These are phyloP conservation scores for Stichopus horrens DNA, from an alignment of 53 echinoderm and acorn worm genomes.

Conservation along the genomic window DNA sequence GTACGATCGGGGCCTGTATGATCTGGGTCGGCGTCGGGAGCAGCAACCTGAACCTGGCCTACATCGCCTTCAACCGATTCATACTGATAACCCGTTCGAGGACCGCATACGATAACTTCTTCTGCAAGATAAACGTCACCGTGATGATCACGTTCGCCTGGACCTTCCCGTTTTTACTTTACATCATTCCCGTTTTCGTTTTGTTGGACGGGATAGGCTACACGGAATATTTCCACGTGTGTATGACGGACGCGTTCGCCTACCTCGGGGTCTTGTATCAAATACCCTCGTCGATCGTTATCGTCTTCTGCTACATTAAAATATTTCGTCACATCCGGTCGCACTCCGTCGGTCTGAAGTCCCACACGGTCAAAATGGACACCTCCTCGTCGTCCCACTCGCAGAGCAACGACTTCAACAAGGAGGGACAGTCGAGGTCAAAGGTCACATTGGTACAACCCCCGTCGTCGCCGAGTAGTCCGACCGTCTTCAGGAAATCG, in stretches of 20 bases:
- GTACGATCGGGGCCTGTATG: constrained; percentile 25
- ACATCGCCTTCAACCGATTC: constrained; percentile 33
- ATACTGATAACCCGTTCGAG: constrained; percentile 31
- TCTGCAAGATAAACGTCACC: neutral
- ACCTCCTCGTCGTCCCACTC: constrained; percentile 19
- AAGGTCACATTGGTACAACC: neutral
- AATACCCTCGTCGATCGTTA: constrained; percentile 16
- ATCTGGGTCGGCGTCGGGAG: constrained; percentile 34
- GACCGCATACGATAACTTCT: constrained; percentile 15
- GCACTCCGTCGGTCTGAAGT: constrained; percentile 20
- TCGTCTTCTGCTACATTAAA: constrained; percentile 41
- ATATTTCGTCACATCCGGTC: constrained; percentile 42
- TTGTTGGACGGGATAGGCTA: constrained; percentile 30
- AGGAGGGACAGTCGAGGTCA: constrained; percentile 2
- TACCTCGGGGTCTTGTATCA: constrained; percentile 18
- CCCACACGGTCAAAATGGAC: neutral
- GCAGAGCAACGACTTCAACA: constrained; percentile 26
- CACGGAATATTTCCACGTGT: constrained; percentile 29
- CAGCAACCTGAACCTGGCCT: constrained; percentile 23
- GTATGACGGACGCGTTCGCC: constrained; percentile 42
- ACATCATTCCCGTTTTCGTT: constrained; percentile 12
- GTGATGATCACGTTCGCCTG: constrained; percentile 28
- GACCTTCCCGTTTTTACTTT: constrained; percentile 5
- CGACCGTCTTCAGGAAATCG: neutral
- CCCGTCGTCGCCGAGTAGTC: constrained; percentile 19